Evolutionary conservation across 64 coral and sea anemone species (phyloP).

Genomic region (Stichodactyla helianthus): DNA sequence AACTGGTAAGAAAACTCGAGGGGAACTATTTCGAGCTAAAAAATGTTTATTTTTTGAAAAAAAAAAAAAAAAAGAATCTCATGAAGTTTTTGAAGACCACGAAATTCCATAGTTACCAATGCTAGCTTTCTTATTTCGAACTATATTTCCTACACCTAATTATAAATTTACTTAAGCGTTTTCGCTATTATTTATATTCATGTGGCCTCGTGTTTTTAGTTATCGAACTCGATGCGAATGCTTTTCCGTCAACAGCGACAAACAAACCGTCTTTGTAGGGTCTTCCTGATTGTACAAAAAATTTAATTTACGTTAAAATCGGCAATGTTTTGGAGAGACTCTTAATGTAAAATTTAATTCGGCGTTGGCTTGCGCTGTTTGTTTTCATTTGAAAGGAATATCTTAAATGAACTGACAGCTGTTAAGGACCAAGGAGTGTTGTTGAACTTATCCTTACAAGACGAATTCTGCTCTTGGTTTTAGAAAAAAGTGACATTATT

Average conservation of each 20-base stretch:
- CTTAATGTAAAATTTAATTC: neutral
- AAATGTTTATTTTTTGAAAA: neutral
- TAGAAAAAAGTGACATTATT: neutral
- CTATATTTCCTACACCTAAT: neutral
- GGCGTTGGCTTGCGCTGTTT: neutral
- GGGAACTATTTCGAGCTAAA: neutral
- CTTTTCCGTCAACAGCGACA: neutral
- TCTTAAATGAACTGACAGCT: neutral
- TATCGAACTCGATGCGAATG: neutral
- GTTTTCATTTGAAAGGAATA: neutral
- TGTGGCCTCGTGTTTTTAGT: neutral
- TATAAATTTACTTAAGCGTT: neutral
- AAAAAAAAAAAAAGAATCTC: too few relatives aligned
- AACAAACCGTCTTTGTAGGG: neutral
- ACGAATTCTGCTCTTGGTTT: neutral
- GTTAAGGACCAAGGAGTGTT: neutral
- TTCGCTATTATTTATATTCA: neutral
- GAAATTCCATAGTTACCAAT: neutral
- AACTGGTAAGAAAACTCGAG: conserved; percentile 49
- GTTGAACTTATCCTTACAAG: neutral
- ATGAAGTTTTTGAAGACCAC: neutral
- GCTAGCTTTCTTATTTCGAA: neutral
- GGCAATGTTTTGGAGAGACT: neutral
- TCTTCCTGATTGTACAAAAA: neutral
- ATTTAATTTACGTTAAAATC: neutral